Percentiles rank a stretch among this genome's conserved stretches.
phyloP scores from a whole-genome alignment of 2,888 invertebrate genomes.

The Diarsia dahlii region DNA sequence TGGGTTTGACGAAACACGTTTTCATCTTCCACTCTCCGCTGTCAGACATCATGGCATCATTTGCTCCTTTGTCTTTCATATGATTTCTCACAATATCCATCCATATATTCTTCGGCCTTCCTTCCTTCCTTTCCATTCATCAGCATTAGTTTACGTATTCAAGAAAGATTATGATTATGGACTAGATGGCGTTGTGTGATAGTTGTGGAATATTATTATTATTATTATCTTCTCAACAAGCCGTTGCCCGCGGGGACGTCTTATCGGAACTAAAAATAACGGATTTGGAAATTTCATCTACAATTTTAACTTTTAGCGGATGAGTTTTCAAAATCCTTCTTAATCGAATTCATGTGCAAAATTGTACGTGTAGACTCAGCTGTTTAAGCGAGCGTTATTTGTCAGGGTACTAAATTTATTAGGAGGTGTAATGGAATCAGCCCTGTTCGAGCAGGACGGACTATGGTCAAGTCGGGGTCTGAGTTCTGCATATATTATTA shows the following conservation, averaged over 20 bases:
- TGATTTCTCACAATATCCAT: no score
- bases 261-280: not conserved
- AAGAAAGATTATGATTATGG: slow-evolving; percentile 10
- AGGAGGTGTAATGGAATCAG: not conserved
- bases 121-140: not conserved
- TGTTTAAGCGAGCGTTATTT: not conserved
- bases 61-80: no score
- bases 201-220: no score
- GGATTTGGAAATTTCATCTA: not conserved
- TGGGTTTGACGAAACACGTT: no score
- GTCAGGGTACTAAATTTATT: not conserved
- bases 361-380: not conserved
- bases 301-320: not conserved
- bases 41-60: no score
- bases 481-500: no score
- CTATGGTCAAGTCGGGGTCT: not conserved
- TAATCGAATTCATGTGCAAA: not conserved
- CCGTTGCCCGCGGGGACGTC: not conserved
- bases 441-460: not conserved
- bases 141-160: slow-evolving; percentile 26
- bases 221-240: not conserved
- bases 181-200: no score
- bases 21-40: no score
- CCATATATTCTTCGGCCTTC: no score
- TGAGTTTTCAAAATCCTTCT: not conserved